Base-by-base conservation (phyloP, 2,797 vertebrate species). In the Brachyalestes nurse region DNA sequence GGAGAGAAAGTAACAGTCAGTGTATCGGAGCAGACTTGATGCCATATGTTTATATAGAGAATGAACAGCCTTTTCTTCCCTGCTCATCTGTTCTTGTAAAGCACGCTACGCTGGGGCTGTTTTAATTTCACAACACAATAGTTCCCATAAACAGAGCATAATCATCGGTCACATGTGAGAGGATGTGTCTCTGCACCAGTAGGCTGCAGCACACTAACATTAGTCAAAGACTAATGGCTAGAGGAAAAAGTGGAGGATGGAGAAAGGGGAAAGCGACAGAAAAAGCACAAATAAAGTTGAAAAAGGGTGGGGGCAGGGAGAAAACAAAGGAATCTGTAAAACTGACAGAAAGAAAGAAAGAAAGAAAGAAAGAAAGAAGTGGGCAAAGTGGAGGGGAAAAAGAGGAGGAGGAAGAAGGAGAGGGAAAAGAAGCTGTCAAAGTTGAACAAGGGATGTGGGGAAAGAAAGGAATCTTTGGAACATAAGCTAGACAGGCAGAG, bases 81-180 rank as follows among this genome's bases (percentile, higher is more conserved):
- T n/a, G 23, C 72, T 47, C 66, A 21, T 77, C 60, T 71, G 34
- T 28, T 70, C 62, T 73, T 67, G 64, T 55, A 62, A 72, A 23
- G 61, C 38, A 60, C 67, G 49, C 53, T 42, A 13, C n/a, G n/a
- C n/a, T 53, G 38, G 42, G 78, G 83, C 82, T 86, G 75, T 83
- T 84, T 90, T 81, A 78, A 81, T 84, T 81, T 88, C 86, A 89
- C 80, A 85, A 81, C 73, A 83, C 80, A 86, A 82, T 86, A 87
- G 88, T 89, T 82, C 85, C 87, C 81, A 84, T 84, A 90, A 91
- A 88, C 80, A 85, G 83, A 77, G 78, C 78, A 84, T 84, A 28
- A 67, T 76, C 72, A 81, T 87, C 83, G 87, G 60, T 62, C 86
- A 82, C 13, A 77, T 82, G 83, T 88, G 72, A 78, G 70, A 23